Evolutionary conservation across 2,888 invertebrate species (phyloP), one percentile per base, ranked within the genome.

Genomic region (Pollenia labialis): DNA sequence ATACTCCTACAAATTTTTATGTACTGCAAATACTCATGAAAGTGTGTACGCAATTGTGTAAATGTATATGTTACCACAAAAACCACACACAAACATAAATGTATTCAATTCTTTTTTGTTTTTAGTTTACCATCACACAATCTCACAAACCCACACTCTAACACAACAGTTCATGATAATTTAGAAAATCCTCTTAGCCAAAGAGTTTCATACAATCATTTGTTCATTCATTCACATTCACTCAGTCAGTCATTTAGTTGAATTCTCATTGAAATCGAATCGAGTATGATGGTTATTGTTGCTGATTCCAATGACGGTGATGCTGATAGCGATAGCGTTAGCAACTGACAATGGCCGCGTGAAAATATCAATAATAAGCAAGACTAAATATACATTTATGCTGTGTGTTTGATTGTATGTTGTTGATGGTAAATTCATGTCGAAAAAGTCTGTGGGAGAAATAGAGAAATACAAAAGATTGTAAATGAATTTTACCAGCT

Each of bases 311-410:
- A 11, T 32, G 60, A 12, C 48, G 50, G 4, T 42, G 50, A 62
- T 62, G 56, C 16, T 66, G 54, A 77, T 46, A 58, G 18, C 16
- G 48, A 77, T 46, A 58, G 18, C 16, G 48, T 60, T 60, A 50
- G 48, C 42, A 60, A 44, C 81, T 82, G 75, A 82, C 75, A 82
- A 82, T 82, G 46, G 68, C 68, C 74, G 68, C 75, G 75, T 82
- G 52, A 82, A 82, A 54, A 75, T 82, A 75, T 81, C 56, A 68
- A 81, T 81, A 81, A 81, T 81, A 50, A 16, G 56, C 16, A 48
- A 12, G 14, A 50, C 32, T 74, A 23, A 58, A 46, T 11, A 16
- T 9, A 32, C 58, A n/a, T 14, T 8, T n/a, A 14, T n/a, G 0
- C 14, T 32, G 56, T 18, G 12, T 72, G 32, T 40, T 9, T 14